Evolutionary conservation across 1,140 invertebrate species (phyloP).

Genomic region (Drosophila jambulina): DNA sequence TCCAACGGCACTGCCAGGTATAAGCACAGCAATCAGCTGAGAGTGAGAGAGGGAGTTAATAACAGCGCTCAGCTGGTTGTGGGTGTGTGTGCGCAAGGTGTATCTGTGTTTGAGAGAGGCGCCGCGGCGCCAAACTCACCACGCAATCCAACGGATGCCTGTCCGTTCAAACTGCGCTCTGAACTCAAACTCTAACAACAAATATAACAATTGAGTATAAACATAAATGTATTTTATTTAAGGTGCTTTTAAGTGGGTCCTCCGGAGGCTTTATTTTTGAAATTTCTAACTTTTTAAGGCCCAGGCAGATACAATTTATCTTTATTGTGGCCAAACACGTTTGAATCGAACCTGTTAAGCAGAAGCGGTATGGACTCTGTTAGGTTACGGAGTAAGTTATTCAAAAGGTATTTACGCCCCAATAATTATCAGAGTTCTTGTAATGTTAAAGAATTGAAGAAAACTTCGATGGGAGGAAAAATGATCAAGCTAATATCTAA

Average conservation of each 20-base stretch:
- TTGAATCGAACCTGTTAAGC: neutral
- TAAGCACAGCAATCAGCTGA: neutral
- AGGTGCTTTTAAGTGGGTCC: neutral
- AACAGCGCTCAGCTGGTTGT: slow-evolving; percentile 4
- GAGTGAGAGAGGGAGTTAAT: neutral
- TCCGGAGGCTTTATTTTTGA: neutral
- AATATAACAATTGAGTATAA: neutral
- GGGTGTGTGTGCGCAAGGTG: slow-evolving; percentile 40
- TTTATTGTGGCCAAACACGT: neutral
- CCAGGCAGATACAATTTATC: neutral
- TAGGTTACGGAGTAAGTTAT: neutral
- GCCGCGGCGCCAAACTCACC: slow-evolving; percentile 51
- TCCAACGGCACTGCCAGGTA: slow-evolving; percentile 20
- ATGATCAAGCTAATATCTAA: neutral
- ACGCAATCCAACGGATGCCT: slow-evolving; percentile 39
- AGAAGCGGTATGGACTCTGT: neutral
- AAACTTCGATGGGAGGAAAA: neutral
- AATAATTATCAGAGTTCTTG: neutral
- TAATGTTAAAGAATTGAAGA: neutral
- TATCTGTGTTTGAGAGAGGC: slow-evolving; percentile 46
- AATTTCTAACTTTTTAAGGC: neutral
- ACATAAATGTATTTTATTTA: neutral
- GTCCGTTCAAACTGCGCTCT: slow-evolving; percentile 12
- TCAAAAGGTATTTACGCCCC: neutral
- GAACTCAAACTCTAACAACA: slow-evolving; percentile 21